Conservation (phyloP, 1,140 invertebrate species). For the Leptonema lineaticorne region DNA sequence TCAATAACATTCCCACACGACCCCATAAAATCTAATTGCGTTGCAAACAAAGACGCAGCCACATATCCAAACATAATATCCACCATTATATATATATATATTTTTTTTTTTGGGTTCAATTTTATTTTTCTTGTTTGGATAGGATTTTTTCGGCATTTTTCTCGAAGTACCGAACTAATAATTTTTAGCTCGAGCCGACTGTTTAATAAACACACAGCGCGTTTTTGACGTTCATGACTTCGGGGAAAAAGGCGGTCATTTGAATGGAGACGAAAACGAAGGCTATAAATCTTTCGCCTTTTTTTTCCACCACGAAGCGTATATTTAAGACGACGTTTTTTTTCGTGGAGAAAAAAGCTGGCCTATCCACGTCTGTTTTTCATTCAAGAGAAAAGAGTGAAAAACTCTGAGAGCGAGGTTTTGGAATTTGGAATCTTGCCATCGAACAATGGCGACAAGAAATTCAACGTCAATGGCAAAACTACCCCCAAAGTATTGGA, state of each 20-base stretch:
- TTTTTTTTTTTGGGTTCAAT: too few relatives aligned
- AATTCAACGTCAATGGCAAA: background rate
- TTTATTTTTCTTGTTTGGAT: too few relatives aligned
- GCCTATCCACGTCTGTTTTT: background rate
- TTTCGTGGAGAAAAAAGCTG: background rate
- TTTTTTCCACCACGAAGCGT: background rate
- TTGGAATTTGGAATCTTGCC: background rate
- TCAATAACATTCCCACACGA: too few relatives aligned
- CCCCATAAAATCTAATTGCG: too few relatives aligned
- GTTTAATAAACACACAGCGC: slow-evolving; percentile 5
- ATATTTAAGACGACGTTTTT: background rate
- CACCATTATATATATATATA: too few relatives aligned
- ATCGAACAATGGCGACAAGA: background rate
- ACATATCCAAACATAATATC: too few relatives aligned
- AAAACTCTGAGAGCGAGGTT: background rate
- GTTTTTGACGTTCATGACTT: slow-evolving; percentile 3
- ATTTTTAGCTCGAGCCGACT: background rate
- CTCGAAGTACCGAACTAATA: background rate
- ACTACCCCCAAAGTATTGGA: background rate
- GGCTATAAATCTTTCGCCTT: slow-evolving; percentile 5
- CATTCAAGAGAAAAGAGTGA: background rate
- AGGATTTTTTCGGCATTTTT: background rate
- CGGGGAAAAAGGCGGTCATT: background rate
- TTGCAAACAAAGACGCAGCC: too few relatives aligned
- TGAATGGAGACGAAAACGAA: slow-evolving; percentile 3